These are phyloP conservation scores for Oligia fasciuncula DNA, from an alignment of 2,888 invertebrate species.

Conservation along the genomic window DNA sequence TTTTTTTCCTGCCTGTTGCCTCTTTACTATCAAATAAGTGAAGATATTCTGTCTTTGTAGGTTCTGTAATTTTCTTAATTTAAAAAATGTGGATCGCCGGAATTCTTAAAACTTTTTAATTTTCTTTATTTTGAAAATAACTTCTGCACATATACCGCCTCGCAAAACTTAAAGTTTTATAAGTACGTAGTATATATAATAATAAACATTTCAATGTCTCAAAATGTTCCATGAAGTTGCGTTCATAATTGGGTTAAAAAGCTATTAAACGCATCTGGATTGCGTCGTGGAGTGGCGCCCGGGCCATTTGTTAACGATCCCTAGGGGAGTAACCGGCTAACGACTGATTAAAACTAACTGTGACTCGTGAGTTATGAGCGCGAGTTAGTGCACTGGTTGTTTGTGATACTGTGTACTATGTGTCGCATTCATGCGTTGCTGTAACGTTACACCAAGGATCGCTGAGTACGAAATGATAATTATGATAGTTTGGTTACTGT, in stretches of 20 bases:
- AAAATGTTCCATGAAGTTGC: conserved; percentile 65
- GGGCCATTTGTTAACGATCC: conserved; percentile 74
- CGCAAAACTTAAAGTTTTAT: conserved; percentile 42
- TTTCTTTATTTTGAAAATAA: not conserved
- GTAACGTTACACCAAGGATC: not conserved
- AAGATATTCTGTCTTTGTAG: not conserved
- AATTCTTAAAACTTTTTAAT: not conserved
- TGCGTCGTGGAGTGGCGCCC: conserved; percentile 67
- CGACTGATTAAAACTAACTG: conserved; percentile 78
- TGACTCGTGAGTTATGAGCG: conserved; percentile 70
- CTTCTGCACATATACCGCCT: conserved; percentile 18
- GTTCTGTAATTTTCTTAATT: not conserved
- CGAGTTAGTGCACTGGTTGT: conserved; percentile 57
- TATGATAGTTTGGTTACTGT: conserved; percentile 24
- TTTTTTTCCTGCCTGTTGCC: not conserved
- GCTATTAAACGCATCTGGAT: conserved; percentile 81
- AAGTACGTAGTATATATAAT: conserved; percentile 54
- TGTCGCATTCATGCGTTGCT: conserved; percentile 30
- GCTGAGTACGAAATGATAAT: conserved; percentile 31
- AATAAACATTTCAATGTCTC: conserved; percentile 69
- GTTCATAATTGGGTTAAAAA: conserved; percentile 77
- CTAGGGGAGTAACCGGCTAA: conserved; percentile 67
- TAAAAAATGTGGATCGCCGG: not conserved
- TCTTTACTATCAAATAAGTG: not conserved
- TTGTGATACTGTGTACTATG: conserved; percentile 22